Conservation (phyloP, 1,140 invertebrate genomes). For the Aphis craccivora region DNA sequence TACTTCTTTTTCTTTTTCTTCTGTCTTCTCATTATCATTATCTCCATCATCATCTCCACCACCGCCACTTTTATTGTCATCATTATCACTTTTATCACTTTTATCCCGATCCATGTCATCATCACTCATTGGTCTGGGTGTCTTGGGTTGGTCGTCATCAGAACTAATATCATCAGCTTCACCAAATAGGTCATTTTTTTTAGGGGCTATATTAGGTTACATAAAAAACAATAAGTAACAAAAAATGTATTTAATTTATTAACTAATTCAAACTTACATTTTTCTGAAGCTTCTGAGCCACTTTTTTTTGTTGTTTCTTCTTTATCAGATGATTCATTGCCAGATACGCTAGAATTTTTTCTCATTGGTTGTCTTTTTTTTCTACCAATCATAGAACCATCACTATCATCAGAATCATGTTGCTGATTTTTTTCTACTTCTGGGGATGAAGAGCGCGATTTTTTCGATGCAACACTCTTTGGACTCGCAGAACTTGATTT, state of each 20-base stretch:
- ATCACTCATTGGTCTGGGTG: slow-evolving; percentile 64
- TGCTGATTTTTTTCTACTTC: background rate
- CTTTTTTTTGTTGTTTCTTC: slow-evolving; percentile 64
- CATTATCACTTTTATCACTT: slow-evolving; percentile 65
- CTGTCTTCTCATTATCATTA: slow-evolving; percentile 59
- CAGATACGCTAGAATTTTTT: slow-evolving; percentile 52
- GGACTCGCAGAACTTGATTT: slow-evolving; percentile 43
- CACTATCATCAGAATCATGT: background rate
- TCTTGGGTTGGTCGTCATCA: slow-evolving; percentile 74
- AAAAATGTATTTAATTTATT: slow-evolving; percentile 14
- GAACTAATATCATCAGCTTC: slow-evolving; percentile 91
- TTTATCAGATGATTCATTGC: slow-evolving; percentile 64
- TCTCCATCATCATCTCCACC: slow-evolving; percentile 59
- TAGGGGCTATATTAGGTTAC: slow-evolving; percentile 65
- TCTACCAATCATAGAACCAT: slow-evolving; percentile 59
- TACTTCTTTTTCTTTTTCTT: slow-evolving; percentile 72
- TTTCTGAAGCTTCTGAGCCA: slow-evolving; percentile 62
- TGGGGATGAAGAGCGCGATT: slow-evolving; percentile 37
- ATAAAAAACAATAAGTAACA: slow-evolving; percentile 25
- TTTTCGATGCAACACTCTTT: slow-evolving; percentile 35
- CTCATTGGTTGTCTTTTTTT: slow-evolving; percentile 59
- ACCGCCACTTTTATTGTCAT: slow-evolving; percentile 64
- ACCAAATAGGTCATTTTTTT: slow-evolving; percentile 87
- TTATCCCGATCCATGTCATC: slow-evolving; percentile 64
- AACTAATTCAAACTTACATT: slow-evolving; percentile 47